These are phyloP conservation scores for Cinclus cinclus DNA, from an alignment of 2,113 vertebrate species.

Conservation along the genomic window DNA sequence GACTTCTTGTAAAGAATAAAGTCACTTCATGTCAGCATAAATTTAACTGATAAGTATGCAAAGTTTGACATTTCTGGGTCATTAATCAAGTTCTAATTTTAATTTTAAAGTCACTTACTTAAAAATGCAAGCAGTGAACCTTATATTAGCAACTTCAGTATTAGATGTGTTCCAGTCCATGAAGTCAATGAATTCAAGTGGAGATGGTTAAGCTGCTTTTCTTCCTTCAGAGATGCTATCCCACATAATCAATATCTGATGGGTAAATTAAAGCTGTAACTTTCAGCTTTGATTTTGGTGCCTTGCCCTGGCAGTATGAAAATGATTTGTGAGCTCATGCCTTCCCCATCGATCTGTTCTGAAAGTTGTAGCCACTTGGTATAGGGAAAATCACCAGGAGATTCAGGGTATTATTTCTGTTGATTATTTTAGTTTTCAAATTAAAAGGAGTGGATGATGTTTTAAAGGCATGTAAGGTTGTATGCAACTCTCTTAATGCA, in stretches of 20 bases:
- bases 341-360: background rate
- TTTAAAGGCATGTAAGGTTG: background rate
- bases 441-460: background rate
- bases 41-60: background rate
- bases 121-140: background rate
- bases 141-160: background rate
- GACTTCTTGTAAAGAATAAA: background rate
- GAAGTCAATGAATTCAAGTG: background rate
- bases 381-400: background rate
- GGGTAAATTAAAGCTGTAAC: background rate
- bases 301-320: background rate
- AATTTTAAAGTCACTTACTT: background rate
- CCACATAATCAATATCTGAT: background rate
- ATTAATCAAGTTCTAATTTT: background rate
- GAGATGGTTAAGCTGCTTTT: background rate
- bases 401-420: background rate
- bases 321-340: background rate
- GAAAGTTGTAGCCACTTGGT: background rate
- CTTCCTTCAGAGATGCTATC: background rate
- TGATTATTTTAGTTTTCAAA: background rate
- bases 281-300: background rate
- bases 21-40: background rate
- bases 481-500: background rate
- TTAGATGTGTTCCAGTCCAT: background rate
- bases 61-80: slow-evolving; percentile 22